A percentile compares a stretch with the other conserved stretches of the same genome.
Evolutionary conservation across 2,113 vertebrate species (phyloP).

Genomic region (Ibidorhyncha struthersii): DNA sequence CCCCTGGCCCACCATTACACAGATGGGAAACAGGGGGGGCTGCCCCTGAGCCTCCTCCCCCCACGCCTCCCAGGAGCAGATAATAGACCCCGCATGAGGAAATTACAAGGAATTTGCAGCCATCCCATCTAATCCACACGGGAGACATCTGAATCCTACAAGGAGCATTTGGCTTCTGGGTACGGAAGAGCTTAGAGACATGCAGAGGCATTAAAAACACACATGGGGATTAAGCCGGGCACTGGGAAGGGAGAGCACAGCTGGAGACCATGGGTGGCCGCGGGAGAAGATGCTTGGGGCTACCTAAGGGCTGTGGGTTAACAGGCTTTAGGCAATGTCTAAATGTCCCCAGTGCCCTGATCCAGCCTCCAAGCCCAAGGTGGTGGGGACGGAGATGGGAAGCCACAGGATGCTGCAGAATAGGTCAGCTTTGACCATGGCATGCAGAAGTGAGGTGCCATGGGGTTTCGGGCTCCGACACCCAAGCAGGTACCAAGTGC

Average conservation of each 20-base stretch:
- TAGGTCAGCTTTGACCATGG: accelerated
- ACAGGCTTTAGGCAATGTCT: background rate
- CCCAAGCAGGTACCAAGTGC: background rate
- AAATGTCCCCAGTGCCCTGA: background rate
- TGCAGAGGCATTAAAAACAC: conserved; percentile 49
- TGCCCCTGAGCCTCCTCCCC: background rate
- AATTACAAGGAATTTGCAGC: conserved; percentile 51
- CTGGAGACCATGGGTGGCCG: background rate
- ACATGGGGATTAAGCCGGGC: conserved; percentile 39
- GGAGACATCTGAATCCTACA: conserved; percentile 17
- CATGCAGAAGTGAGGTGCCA: background rate
- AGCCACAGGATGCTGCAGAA: accelerated
- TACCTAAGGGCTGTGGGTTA: background rate
- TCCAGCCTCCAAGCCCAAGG: background rate
- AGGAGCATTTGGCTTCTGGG: conserved; percentile 22
- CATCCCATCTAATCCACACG: conserved; percentile 15
- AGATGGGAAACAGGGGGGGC: background rate
- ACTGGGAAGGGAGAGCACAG: conserved; percentile 25
- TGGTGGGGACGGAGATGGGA: background rate
- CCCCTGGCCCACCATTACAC: background rate
- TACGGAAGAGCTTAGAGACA: conserved; percentile 18
- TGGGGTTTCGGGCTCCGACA: accelerated
- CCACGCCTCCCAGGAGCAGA: background rate
- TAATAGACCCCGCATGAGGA: background rate
- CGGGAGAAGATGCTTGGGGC: background rate